Evolutionary conservation across 2,888 invertebrate genomes (phyloP), one percentile per base, ranked within the genome.

Genomic region (Ophonus ardosiacus): DNA sequence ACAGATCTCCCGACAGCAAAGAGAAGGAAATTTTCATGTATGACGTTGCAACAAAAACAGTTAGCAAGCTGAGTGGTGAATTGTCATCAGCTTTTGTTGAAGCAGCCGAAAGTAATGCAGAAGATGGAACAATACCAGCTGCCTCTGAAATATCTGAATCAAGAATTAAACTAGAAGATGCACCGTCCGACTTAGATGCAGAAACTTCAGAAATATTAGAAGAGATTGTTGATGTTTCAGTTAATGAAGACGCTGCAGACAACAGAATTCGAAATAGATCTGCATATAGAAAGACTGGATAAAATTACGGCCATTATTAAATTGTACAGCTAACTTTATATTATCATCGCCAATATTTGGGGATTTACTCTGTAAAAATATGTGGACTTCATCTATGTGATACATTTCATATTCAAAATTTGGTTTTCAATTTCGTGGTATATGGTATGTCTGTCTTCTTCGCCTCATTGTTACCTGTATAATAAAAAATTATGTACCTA

Each of bases 11-110:
- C n/a, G 78, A 78, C 8, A 78, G 31, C 63, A 92, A 92, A 68
- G 94, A 94, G 85, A 95, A 95, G 89, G 97, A 97, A 92, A 97
- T 97, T 88, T 97, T 94, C 91, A 97, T 97, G 97, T 97, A 96
- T 90, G 97, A 97, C 89, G 94, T 96, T 65, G 92, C 93, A 86
- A 94, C 95, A 3, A 94, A 95, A 88, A 94, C 93, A 59, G 95
- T 97, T 1, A 97, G 94, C 90, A 96, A 95, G 91, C 92, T 97
- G 21, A 94, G 94, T 87, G 97, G 97, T 0, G 97, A 97, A 88
- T 92, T 97, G 79, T 97, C 97, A 4, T 94, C 95, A 79, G 96
- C 97, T 56, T 97, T 97, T 88, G 97, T 97, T 0, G 96, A 96
- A 89, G 97, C 97, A 65, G 97, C 97, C 21, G 97, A 97, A 91